Conservation (phyloP, 2,113 vertebrate genomes). For the Anolis sagrei region DNA sequence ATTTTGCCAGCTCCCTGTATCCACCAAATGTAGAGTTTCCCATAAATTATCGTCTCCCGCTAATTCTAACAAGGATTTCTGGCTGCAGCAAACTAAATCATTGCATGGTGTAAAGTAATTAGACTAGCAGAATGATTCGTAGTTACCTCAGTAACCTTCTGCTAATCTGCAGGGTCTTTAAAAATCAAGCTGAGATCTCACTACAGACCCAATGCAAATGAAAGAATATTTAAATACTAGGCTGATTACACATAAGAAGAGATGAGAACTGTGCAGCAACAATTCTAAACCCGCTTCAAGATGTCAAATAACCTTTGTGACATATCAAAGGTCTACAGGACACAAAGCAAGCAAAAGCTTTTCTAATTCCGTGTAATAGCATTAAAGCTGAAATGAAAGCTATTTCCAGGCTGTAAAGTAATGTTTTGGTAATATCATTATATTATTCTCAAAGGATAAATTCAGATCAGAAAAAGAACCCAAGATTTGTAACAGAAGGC, state of each 20-base stretch:
- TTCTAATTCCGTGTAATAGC: slow-evolving; percentile 11
- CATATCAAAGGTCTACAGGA: not conserved
- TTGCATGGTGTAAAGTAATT: slow-evolving; percentile 53
- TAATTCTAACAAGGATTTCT: slow-evolving; percentile 27
- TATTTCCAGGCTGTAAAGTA: slow-evolving; percentile 16
- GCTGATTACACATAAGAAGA: slow-evolving; percentile 10
- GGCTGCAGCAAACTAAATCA: not conserved
- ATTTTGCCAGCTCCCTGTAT: not conserved
- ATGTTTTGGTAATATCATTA: slow-evolving; percentile 24
- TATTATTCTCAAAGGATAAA: slow-evolving; percentile 24
- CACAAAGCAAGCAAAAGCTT: not conserved
- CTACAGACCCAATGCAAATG: slow-evolving; percentile 29
- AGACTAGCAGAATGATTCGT: slow-evolving; percentile 48
- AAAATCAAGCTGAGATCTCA: slow-evolving; percentile 55
- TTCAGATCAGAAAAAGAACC: not conserved
- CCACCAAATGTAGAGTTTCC: slow-evolving; percentile 22
- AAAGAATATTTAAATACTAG: slow-evolving; percentile 44
- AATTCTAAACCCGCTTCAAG: slow-evolving; percentile 46
- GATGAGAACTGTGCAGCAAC: slow-evolving; percentile 27
- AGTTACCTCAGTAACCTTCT: slow-evolving; percentile 48
- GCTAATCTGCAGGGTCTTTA: slow-evolving; percentile 47
- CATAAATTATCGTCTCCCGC: slow-evolving; percentile 8
- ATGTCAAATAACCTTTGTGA: slow-evolving; percentile 3
- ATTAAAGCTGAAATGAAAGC: slow-evolving; percentile 30
- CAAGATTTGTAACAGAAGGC: slow-evolving; percentile 26